Conservation (phyloP, 2,888 invertebrate genomes). For the Ferdinandea cuprea region DNA sequence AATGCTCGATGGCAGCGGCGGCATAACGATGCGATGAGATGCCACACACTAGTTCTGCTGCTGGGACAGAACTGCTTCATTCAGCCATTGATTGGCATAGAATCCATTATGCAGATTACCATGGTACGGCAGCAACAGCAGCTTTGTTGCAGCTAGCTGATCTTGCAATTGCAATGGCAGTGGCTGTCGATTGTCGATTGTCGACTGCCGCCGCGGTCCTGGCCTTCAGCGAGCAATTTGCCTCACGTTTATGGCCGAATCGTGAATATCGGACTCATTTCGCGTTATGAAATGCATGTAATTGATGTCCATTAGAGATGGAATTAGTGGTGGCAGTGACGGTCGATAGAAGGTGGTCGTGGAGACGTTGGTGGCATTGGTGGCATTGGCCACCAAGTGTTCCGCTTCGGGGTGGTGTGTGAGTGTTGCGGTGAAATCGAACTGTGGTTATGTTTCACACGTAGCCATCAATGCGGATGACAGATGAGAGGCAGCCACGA, state of each 20-base stretch:
- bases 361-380: not conserved
- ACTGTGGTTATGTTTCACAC: not conserved
- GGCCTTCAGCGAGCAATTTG: conserved; percentile 72
- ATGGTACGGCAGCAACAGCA: conserved; percentile 19
- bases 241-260: conserved; percentile 73
- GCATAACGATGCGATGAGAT: conserved; percentile 68
- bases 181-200: conserved; percentile 24
- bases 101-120: conserved; percentile 74
- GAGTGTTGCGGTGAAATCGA: conserved; percentile 44
- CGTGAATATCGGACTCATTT: conserved; percentile 74
- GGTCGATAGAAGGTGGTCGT: conserved; percentile 50
- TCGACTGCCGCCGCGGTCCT: conserved; percentile 20
- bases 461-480: conserved; percentile 11
- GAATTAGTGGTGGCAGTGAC: conserved; percentile 59
- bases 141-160: conserved; percentile 26
- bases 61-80: conserved; percentile 46
- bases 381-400: conserved; percentile 19
- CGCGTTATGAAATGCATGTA: conserved; percentile 73
- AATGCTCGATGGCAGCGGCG: conserved; percentile 32
- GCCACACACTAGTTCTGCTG: conserved; percentile 71
- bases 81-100: conserved; percentile 72
- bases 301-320: conserved; percentile 72
- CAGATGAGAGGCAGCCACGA: too few relatives aligned
- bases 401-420: conserved; percentile 9
- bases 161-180: conserved; percentile 46